Base-by-base conservation (phyloP, 2,888 invertebrate genomes). In the Hirtodrosophila trivittata region DNA sequence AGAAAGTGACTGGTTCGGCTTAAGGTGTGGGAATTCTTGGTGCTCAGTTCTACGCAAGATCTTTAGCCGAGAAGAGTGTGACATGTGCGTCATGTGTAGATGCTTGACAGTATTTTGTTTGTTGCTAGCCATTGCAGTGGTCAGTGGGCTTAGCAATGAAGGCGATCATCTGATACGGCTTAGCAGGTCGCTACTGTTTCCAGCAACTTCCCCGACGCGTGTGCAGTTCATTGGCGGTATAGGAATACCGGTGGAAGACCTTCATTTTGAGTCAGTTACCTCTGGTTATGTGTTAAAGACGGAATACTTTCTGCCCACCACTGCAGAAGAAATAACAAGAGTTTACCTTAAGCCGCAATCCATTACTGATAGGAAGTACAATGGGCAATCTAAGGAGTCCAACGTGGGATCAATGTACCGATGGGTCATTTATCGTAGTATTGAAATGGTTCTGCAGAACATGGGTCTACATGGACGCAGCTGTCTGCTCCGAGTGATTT, bases 401-500 rank as follows among this genome's bases (percentile, higher is more conserved):
- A 69, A 64, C 18, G 71, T 75, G 45, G 77, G 80, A 1, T 56
- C 75, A 0, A 54, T 73, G 1, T 89, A 88, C 46, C 88, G 90
- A 3, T 90, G 90, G 89, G 68, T 84, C 16, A 67, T 89, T 10
- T 90, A 90, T 58, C 86, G 78, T 3, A 82, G 83, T 46, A 80
- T 90, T 26, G 90, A 90, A 70, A 77, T 80, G 56, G 46, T 88
- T 1, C 58, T 89, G 13, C 68, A 87, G 32, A 94, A 94, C 83
- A 92, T 93, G 77, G 93, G 94, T 9, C 92, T 93, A 73, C 92
- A 93, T 51, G 95, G 95, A 4, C 92, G 94, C 69, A 93, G 93
- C 30, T 96, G 96, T 90, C 89, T 96, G 75, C 91, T 96, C 67
- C 93, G 95, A 76, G 93, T 94, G 71, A 95, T 96, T 87, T 96